Conservation (phyloP, 2,888 invertebrate genomes). For the Machimus atricapillus region DNA sequence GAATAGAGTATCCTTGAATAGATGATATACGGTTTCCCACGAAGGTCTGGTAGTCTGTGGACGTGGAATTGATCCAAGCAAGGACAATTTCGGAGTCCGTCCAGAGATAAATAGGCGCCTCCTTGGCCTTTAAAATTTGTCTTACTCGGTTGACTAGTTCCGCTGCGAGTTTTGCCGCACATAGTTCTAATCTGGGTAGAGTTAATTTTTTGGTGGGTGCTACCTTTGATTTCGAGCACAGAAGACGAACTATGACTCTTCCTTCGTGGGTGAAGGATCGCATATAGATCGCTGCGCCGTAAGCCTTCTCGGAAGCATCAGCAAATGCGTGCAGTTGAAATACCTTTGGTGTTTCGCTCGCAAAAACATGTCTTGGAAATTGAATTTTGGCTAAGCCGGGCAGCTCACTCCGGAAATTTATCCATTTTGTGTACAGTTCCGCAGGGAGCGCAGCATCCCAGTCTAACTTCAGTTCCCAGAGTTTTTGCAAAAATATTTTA, state of each 20-base stretch:
- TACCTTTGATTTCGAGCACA: conserved; percentile 42
- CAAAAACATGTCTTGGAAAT: not conserved
- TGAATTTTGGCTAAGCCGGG: not conserved
- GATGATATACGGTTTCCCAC: conserved; percentile 46
- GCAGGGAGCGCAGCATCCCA: not conserved
- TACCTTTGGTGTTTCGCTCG: not conserved
- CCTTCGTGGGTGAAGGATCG: not conserved
- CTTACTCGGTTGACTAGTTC: not conserved
- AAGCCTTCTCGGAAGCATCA: not conserved
- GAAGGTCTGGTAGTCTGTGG: conserved; percentile 1
- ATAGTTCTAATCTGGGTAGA: conserved; percentile 49
- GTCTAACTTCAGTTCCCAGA: not conserved
- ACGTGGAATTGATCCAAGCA: not conserved
- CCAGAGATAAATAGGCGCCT: not conserved
- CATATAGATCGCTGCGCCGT: conserved; percentile 12
- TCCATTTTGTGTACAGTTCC: not conserved
- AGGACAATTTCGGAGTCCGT: conserved; percentile 23
- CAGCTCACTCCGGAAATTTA: not conserved
- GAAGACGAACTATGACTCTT: conserved; percentile 38
- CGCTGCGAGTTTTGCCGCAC: conserved; percentile 38
- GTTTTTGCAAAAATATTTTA: not conserved
- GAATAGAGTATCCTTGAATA: conserved; percentile 32
- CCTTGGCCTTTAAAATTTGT: not conserved
- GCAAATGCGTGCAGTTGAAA: not conserved
- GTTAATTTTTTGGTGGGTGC: conserved; percentile 47